Percentiles rank a stretch among this genome's conserved stretches.
Conservation (phyloP, 2,113 vertebrate species). For the Pagrus major region DNA sequence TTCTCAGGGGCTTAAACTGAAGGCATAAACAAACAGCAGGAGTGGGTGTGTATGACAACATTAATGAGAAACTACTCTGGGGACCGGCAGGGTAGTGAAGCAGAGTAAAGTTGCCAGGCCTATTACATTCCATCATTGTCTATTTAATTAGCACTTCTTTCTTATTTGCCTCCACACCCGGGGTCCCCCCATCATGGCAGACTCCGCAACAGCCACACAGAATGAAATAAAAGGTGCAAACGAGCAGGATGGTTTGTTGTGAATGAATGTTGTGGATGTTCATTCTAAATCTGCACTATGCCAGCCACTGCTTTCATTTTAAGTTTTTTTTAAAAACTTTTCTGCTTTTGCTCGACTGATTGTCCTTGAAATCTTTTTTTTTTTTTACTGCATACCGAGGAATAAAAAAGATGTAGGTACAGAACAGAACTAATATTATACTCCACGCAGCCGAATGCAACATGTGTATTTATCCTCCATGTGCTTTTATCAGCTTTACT, state of each 20-base stretch:
- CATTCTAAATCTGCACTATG: background rate
- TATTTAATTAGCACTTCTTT: conserved; percentile 66
- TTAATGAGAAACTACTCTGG: conserved; percentile 49
- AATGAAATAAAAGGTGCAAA: conserved; percentile 11
- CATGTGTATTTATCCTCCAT: conserved; percentile 10
- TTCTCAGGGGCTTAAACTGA: conserved; percentile 29
- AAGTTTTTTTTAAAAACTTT: too few relatives aligned
- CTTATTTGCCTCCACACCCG: conserved; percentile 22
- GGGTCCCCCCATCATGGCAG: conserved; percentile 9
- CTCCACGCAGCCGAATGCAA: background rate
- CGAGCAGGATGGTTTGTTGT: background rate
- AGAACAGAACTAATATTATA: background rate
- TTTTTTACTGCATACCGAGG: background rate
- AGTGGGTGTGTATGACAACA: conserved; percentile 47
- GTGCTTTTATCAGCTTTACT: conserved; percentile 23
- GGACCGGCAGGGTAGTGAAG: conserved; percentile 40
- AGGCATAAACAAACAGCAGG: conserved; percentile 47
- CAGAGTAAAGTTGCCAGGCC: conserved; percentile 49
- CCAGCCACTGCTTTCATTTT: background rate
- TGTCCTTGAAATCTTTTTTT: too few relatives aligned
- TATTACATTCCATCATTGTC: conserved; percentile 65
- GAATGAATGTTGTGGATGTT: background rate
- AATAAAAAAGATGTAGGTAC: background rate
- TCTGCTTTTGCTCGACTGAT: background rate
- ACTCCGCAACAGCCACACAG: conserved; percentile 5